Conservation (phyloP, 2,888 invertebrate genomes). For the Celastrina argiolus region DNA sequence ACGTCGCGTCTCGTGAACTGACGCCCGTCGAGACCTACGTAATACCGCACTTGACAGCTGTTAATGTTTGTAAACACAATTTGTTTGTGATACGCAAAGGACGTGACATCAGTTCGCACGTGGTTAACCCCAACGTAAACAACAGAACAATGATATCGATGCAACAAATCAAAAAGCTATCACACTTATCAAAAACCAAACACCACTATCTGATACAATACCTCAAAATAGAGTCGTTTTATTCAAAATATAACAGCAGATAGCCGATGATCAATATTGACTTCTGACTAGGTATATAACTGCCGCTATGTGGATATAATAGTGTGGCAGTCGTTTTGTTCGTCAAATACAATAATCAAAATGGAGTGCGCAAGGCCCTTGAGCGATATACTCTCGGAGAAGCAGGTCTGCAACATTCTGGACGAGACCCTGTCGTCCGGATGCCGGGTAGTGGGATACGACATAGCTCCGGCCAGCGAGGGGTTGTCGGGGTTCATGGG, state of each 20-base stretch:
- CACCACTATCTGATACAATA: background rate
- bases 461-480: constrained; percentile 44
- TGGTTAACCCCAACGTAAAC: constrained; percentile 8
- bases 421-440: constrained; percentile 34
- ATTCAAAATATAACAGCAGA: background rate
- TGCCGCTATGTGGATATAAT: background rate
- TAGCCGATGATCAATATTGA: background rate
- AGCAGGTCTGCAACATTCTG: constrained; percentile 44
- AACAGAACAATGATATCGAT: constrained; percentile 5
- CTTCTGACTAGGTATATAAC: background rate
- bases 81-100: background rate
- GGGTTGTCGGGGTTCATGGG: constrained; percentile 60
- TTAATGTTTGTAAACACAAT: background rate
- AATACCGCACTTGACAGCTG: background rate
- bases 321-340: background rate
- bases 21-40: background rate
- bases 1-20: no score
- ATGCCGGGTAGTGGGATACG: constrained; percentile 37
- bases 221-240: constrained; percentile 4
- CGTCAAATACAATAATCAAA: background rate
- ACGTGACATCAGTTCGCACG: background rate
- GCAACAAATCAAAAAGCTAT: background rate
- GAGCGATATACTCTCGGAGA: constrained; percentile 43
- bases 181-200: background rate
- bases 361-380: constrained; percentile 20